Evolutionary conservation across 2,113 vertebrate genomes (phyloP), one percentile per base, ranked within the genome.

Genomic region (Chunga burmeisteri): DNA sequence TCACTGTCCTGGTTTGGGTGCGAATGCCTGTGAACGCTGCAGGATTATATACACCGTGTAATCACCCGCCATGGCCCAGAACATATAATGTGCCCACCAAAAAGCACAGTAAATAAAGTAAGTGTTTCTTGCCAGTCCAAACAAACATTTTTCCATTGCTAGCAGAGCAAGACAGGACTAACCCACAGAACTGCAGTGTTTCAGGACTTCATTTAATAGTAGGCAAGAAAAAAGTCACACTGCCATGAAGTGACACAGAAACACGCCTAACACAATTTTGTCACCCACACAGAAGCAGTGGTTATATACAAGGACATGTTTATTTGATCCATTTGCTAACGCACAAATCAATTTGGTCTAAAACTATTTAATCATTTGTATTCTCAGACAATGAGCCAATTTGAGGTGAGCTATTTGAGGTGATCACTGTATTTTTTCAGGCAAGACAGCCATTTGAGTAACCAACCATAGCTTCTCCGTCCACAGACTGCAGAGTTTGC

Each of bases 131-230:
- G 74, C 89, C 97, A 96, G 67, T 75, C 67, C 74, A 96, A 95
- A 94, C 87, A 96, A 88, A 92, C 8, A 15, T 44, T 96, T 96
- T 95, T 62, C 73, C 87, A 56, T 74, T 93, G 71, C 83, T 91
- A 97, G 86, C 71, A 58, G 58, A 95, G 90, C 66, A 94, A 86
- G 63, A 77, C 75, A 88, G 63, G 52, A 59, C 65, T 96, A 84
- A 96, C 90, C 79, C 86, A 80, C 65, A 93, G 73, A 93, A 85
- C 58, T 93, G 47, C 68, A 78, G 81, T 72, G 46, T 72, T 96
- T 95, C 84, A 94, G 75, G 78, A 67, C 68, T 92, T 77, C 88
- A 42, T 82, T 89, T 74, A 95, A 93, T 72, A 95, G 77, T 15
- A 92, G 50, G 50, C 50, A 79, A 94, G 72, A 85, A 62, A 93